Evolutionary conservation across 1,140 invertebrate species (phyloP).

Genomic region (Dreissena rostriformis): DNA sequence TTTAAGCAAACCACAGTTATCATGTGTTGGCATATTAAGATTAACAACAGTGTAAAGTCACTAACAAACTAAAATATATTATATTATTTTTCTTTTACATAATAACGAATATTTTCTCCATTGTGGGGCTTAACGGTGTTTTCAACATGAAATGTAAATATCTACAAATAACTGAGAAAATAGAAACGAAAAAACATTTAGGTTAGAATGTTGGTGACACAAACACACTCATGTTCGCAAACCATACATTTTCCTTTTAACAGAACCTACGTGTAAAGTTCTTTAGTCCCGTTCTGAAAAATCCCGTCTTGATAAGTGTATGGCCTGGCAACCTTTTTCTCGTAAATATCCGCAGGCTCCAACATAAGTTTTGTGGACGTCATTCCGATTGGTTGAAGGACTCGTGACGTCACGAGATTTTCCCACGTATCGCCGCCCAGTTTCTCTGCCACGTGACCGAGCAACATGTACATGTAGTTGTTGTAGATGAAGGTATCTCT

Average conservation of each 20-base stretch:
- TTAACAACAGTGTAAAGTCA: no score
- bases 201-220: not conserved
- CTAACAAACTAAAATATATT: no score
- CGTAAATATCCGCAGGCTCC: not conserved
- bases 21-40: no score
- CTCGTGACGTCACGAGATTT: conserved; percentile 55
- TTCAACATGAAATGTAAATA: no score
- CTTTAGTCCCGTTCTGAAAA: conserved; percentile 17
- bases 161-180: no score
- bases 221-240: not conserved
- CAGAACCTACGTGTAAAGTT: not conserved
- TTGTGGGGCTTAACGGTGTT: no score
- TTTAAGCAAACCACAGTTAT: no score
- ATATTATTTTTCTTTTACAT: no score
- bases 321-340: conserved; percentile 5
- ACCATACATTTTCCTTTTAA: not conserved
- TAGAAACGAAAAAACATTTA: not conserved
- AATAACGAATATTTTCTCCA: no score
- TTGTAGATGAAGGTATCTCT: conserved; percentile 63
- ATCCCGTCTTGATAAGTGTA: conserved; percentile 7
- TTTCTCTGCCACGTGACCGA: conserved; percentile 56
- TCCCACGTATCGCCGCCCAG: conserved; percentile 65
- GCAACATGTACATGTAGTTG: conserved; percentile 64
- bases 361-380: conserved; percentile 56
- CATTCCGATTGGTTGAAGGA: conserved; percentile 65